These are phyloP conservation scores for Liopterus haemorrhoidalis DNA, from an alignment of 2,888 invertebrate species.

Conservation along the genomic window DNA sequence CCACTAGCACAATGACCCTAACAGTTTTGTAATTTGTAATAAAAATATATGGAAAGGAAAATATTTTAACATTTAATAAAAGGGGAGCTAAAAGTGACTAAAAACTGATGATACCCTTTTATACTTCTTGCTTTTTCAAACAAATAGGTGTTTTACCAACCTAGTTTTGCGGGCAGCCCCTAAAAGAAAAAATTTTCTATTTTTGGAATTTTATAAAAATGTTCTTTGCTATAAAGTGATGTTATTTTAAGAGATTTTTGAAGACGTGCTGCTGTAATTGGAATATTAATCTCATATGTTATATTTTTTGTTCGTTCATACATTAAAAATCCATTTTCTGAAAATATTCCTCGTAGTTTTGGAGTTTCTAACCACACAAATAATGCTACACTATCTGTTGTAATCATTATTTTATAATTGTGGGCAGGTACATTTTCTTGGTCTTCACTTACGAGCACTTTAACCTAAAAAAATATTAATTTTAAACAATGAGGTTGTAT, in stretches of 20 bases:
- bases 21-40: no score
- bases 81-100: no score
- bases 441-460: conserved; percentile 23
- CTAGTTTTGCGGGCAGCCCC: no score
- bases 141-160: no score
- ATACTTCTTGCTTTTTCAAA: no score
- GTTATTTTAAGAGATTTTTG: conserved; percentile 36
- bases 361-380: conserved; percentile 65
- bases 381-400: conserved; percentile 52
- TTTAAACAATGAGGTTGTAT: neutral
- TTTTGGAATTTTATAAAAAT: conserved; percentile 13
- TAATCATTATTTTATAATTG: conserved; percentile 41
- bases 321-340: conserved; percentile 68
- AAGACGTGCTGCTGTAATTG: conserved; percentile 31
- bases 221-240: conserved; percentile 32
- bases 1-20: no score
- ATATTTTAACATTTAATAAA: no score
- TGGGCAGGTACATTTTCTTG: conserved; percentile 22
- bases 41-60: no score
- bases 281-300: conserved; percentile 34
- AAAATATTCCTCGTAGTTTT: conserved; percentile 57
- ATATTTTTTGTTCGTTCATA: conserved; percentile 33
- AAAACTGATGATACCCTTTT: no score
- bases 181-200: neutral
- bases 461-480: conserved; percentile 33